Conservation (phyloP, 2,113 vertebrate genomes). For the Paradoxurus hermaphroditus region DNA sequence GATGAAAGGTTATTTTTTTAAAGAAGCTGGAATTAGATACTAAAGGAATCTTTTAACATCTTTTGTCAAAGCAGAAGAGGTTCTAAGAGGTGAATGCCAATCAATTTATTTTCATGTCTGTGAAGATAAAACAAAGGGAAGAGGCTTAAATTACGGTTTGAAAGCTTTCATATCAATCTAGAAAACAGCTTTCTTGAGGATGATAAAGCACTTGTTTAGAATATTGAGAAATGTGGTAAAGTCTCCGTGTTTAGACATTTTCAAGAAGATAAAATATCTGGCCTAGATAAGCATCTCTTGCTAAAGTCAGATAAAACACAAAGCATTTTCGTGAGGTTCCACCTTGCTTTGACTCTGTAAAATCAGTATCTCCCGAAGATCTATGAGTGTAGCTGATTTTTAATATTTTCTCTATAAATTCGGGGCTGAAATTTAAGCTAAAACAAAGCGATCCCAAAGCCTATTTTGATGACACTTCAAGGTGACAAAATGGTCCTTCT, state of each 20-base stretch:
- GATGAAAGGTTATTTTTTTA: slow-evolving; percentile 62
- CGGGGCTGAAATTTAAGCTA: not conserved
- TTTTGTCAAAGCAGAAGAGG: slow-evolving; percentile 45
- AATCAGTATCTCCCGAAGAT: not conserved
- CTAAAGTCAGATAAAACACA: not conserved
- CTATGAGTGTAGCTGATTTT: not conserved
- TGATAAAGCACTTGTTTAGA: not conserved
- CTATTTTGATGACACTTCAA: not conserved
- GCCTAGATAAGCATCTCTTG: not conserved
- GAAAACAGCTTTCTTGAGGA: not conserved
- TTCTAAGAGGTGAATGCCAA: slow-evolving; percentile 42
- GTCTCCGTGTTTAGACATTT: not conserved
- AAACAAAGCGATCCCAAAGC: not conserved
- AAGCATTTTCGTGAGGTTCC: not conserved
- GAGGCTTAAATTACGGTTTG: slow-evolving; percentile 41
- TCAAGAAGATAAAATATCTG: not conserved
- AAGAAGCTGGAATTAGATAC: slow-evolving; percentile 49
- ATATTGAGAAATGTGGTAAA: not conserved
- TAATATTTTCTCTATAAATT: not conserved
- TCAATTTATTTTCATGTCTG: slow-evolving; percentile 44
- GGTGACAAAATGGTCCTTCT: not conserved
- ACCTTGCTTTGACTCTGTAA: not conserved
- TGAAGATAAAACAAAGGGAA: slow-evolving; percentile 13
- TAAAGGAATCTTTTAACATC: slow-evolving; percentile 42
- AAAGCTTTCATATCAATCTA: not conserved